Evolutionary conservation across 1,140 invertebrate genomes (phyloP).

Genomic region (Aricia agestis): DNA sequence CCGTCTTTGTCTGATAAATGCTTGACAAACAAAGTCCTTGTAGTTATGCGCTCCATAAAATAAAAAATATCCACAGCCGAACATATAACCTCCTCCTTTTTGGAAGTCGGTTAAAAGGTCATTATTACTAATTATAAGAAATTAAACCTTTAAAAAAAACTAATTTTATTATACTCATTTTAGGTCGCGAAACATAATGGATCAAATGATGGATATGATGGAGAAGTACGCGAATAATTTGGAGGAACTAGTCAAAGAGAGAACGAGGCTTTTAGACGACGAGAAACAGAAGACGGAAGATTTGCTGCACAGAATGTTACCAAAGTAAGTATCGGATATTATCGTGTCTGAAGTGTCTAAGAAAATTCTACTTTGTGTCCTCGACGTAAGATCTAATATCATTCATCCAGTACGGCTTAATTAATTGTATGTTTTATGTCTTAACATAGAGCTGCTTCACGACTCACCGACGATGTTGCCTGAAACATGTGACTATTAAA

Average conservation of each 20-base stretch:
- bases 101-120: no score
- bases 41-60: no score
- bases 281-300: slow-evolving; percentile 97
- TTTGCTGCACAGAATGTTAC: slow-evolving; percentile 94
- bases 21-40: no score
- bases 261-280: slow-evolving; percentile 91
- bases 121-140: no score
- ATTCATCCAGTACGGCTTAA: slow-evolving; percentile 29
- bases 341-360: slow-evolving; percentile 16
- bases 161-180: not conserved
- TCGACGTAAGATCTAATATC: slow-evolving; percentile 18
- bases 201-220: slow-evolving; percentile 98
- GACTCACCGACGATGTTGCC: slow-evolving; percentile 2
- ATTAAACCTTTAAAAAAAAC: no score
- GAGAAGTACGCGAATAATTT: slow-evolving; percentile 96
- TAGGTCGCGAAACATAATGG: slow-evolving; percentile 93
- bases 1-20: no score
- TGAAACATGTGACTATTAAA: slow-evolving; percentile 10
- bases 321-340: slow-evolving; percentile 79
- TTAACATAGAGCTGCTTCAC: slow-evolving; percentile 10
- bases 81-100: no score
- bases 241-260: slow-evolving; percentile 93
- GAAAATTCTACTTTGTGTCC: slow-evolving; percentile 9
- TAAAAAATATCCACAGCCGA: no score
- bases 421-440: slow-evolving; percentile 35